Conservation (phyloP, 2,797 vertebrate genomes). For the Galagoides demidoff region DNA sequence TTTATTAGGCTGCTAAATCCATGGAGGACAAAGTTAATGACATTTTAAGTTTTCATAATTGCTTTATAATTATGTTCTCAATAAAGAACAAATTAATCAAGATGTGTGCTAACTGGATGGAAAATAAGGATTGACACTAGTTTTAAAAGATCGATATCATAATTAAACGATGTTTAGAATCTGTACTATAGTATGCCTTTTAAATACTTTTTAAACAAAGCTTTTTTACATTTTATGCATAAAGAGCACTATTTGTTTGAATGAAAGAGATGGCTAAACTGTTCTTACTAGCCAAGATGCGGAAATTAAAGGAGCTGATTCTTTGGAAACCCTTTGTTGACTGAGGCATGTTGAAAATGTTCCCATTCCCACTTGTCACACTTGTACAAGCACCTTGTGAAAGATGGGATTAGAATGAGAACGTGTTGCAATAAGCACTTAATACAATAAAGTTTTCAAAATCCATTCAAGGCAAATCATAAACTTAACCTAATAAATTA, state of each 20-base stretch:
- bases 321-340: not conserved
- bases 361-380: not conserved
- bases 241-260: not conserved
- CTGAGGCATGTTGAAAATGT: not conserved
- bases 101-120: slow-evolving; percentile 28
- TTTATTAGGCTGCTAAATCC: slow-evolving; percentile 55
- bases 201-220: not conserved
- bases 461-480: slow-evolving; percentile 19
- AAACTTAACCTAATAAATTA: slow-evolving; percentile 24
- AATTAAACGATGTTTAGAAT: slow-evolving; percentile 16
- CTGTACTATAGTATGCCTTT: not conserved
- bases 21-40: slow-evolving; percentile 69
- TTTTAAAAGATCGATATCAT: slow-evolving; percentile 55
- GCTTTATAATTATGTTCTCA: slow-evolving; percentile 73
- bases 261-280: not conserved
- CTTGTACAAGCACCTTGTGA: not conserved
- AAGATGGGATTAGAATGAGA: slow-evolving; percentile 36
- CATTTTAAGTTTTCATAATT: slow-evolving; percentile 76
- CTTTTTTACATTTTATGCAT: not conserved
- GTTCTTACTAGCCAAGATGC: not conserved
- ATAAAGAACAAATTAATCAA: slow-evolving; percentile 68
- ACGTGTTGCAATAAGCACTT: not conserved
- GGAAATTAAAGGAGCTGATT: not conserved
- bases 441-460: slow-evolving; percentile 51
- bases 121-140: not conserved